Evolutionary conservation across 1,140 invertebrate genomes (phyloP).

Genomic region (Hylaeus volcanicus): DNA sequence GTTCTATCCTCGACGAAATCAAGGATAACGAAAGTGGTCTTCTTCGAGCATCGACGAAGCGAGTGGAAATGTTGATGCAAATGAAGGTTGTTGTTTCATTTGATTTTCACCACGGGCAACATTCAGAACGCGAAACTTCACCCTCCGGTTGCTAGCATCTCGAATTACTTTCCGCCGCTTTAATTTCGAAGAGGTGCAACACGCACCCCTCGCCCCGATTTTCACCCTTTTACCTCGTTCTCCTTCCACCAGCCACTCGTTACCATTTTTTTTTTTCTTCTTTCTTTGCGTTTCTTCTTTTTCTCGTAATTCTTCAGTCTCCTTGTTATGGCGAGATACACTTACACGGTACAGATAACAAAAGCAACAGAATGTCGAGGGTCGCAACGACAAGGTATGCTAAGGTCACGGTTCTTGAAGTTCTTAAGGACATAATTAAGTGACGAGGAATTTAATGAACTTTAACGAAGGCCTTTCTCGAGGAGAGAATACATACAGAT

Average conservation of each 20-base stretch:
- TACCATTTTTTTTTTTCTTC: not conserved
- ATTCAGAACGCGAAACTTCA: not conserved
- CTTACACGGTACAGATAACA: slow-evolving; percentile 24
- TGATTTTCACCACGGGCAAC: not conserved
- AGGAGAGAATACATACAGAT: not conserved
- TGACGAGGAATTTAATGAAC: slow-evolving; percentile 23
- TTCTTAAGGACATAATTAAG: slow-evolving; percentile 41
- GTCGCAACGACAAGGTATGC: not conserved
- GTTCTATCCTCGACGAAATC: too few relatives aligned
- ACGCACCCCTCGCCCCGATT: not conserved
- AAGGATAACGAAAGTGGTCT: too few relatives aligned
- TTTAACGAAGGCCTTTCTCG: not conserved
- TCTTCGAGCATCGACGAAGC: too few relatives aligned
- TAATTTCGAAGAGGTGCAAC: not conserved
- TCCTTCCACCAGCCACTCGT: not conserved
- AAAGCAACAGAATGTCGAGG: slow-evolving; percentile 39
- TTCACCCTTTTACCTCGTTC: not conserved
- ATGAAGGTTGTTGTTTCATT: not conserved
- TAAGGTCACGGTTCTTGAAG: slow-evolving; percentile 35
- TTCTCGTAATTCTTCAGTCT: slow-evolving; percentile 10
- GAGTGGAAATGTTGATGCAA: not conserved
- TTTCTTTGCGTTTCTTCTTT: not conserved
- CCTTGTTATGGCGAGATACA: slow-evolving; percentile 33
- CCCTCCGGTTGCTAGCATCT: not conserved
- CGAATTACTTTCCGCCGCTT: slow-evolving; percentile 4